Evolutionary conservation across 1,140 invertebrate species (phyloP), one percentile per base, ranked within the genome.

Genomic region (Brachionus plicatilis): DNA sequence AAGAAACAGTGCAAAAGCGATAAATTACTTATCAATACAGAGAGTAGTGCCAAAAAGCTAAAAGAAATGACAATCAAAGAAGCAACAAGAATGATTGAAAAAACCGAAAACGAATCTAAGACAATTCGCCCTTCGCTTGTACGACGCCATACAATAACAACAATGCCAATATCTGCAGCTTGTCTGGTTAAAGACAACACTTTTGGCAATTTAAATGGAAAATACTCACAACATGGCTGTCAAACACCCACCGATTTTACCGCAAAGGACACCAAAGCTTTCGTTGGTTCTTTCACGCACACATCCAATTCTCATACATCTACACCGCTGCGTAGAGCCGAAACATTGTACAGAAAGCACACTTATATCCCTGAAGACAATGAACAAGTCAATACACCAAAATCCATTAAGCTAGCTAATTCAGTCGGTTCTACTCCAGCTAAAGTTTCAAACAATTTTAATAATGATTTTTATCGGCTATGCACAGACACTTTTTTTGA

Each of bases 111-210:
- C 11, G 37, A 82, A 41, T 41, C 2, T 3, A 17, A 43, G 24
- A 3, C 8, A 17, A 47, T 4, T 7, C 37, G 53, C 1, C 17
- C 65, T 20, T 65, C 37, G 11, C 53, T 82, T 20, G 79, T 68
- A n/a, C 79, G 79, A 9, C 50, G 79, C 6, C 79, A 82, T 47
- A 82, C 79, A 82, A 82, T 82, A 1, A 82, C 79, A 41, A 65
- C 53, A 41, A 82, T 82, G 79, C 79, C 79, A 14, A 82, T 43
- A 43, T 65, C 37, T 0, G 37, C 79, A 41, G 79, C 79, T 82
- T 45, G 65, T 65, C 20, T 68, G 20, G 53, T 24, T 7, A 37
- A 24, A 20, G 24, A 60, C 27, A 60, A 11, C 27, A 12, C 43
- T 41, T 27, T 20, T 27, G 43, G 12, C 17, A 47, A 65, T 17